phyloP scores from a whole-genome alignment of 2,113 vertebrate genomes.

The Pedetes capensis region DNA sequence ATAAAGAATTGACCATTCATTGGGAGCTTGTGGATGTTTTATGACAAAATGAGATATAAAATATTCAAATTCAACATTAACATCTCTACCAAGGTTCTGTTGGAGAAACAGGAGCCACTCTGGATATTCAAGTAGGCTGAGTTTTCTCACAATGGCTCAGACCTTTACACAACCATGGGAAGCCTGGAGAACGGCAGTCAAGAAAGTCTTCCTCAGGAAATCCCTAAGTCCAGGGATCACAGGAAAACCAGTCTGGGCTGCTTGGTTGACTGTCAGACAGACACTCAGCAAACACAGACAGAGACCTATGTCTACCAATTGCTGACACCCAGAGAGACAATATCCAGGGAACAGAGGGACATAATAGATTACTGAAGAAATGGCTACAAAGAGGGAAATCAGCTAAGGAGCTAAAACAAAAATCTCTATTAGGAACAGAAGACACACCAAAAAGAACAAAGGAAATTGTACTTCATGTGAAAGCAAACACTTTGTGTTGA shows the following conservation, averaged over 20 bases:
- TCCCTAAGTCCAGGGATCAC: not conserved
- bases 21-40: not conserved
- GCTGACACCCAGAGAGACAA: not conserved
- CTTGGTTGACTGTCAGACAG: not conserved
- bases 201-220: not conserved
- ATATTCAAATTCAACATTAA: not conserved
- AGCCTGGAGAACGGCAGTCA: not conserved
- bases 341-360: not conserved
- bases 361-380: not conserved
- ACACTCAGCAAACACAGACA: not conserved
- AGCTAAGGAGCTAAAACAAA: not conserved
- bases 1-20: not conserved
- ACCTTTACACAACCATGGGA: not conserved
- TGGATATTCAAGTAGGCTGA: not conserved
- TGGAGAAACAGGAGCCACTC: not conserved
- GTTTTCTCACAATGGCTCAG: not conserved
- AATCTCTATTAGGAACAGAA: not conserved
- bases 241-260: not conserved
- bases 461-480: not conserved
- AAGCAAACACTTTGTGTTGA: not conserved
- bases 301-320: fast-evolving
- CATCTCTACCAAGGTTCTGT: not conserved
- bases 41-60: not conserved
- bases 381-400: not conserved
- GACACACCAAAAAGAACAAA: not conserved